phyloP scores from a whole-genome alignment of 2,888 invertebrate species.

The Linnaemya vulpina region DNA sequence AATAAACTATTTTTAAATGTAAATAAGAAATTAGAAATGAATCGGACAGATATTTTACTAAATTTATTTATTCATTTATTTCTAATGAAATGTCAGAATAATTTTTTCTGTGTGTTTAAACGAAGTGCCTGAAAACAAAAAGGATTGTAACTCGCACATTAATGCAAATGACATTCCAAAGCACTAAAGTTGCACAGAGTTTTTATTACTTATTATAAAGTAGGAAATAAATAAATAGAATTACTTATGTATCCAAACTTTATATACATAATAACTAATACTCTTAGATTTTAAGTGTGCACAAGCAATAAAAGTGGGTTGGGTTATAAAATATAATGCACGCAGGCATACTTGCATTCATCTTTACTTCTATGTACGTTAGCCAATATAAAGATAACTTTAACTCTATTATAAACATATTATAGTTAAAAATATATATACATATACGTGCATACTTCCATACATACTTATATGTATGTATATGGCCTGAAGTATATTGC shows the following conservation, averaged over 20 bases:
- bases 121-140: no score
- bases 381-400: slow-evolving; percentile 23
- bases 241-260: slow-evolving; percentile 16
- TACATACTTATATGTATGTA: neutral
- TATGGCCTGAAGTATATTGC: neutral
- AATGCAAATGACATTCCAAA: slow-evolving; percentile 1
- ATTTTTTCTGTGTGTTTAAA: no score
- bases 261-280: slow-evolving; percentile 6
- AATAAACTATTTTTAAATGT: no score
- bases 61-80: no score
- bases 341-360: neutral
- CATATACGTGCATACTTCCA: neutral
- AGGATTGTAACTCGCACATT: neutral
- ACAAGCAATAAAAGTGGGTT: slow-evolving; percentile 31
- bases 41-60: no score
- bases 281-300: slow-evolving; percentile 7
- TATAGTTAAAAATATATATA: neutral
- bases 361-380: neutral
- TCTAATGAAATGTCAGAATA: no score
- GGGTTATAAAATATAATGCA: slow-evolving; percentile 26
- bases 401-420: slow-evolving; percentile 20
- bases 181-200: neutral
- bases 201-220: slow-evolving; percentile 14
- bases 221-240: slow-evolving; percentile 13
- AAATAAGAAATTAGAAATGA: no score